These are phyloP conservation scores for Martes martes DNA, from an alignment of 2,113 vertebrate species.

Conservation along the genomic window DNA sequence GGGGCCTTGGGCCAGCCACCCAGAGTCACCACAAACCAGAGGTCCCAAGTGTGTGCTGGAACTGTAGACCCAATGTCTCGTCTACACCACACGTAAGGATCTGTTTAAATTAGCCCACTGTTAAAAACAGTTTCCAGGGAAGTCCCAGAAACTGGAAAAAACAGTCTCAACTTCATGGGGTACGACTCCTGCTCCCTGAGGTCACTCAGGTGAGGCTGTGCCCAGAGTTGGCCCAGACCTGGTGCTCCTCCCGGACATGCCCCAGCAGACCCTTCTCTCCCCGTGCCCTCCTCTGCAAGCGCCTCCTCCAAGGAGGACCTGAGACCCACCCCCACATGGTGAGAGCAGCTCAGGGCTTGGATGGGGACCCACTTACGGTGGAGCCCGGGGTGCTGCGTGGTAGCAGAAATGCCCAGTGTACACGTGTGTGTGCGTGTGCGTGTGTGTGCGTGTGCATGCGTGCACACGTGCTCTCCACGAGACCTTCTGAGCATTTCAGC, in stretches of 20 bases:
- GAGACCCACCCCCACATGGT: neutral
- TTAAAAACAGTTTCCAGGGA: neutral
- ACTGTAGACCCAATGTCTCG: fast-evolving
- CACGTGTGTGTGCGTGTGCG: neutral
- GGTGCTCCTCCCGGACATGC: neutral
- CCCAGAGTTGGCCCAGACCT: neutral
- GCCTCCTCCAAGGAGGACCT: neutral
- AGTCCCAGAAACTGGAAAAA: neutral
- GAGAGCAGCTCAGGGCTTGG: neutral
- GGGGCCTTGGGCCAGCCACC: neutral
- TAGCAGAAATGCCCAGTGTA: neutral
- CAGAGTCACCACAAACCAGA: neutral
- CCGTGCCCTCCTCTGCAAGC: no score
- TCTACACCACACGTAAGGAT: fast-evolving
- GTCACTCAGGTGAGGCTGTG: neutral
- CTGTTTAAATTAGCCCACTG: fast-evolving
- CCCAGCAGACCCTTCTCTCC: no score
- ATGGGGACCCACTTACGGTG: neutral
- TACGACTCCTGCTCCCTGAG: fast-evolving
- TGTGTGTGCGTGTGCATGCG: fast-evolving
- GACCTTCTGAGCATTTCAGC: neutral
- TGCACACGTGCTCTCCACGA: fast-evolving
- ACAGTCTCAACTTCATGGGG: neutral
- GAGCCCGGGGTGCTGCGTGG: neutral
- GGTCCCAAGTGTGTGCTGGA: neutral